Evolutionary conservation across 2,113 vertebrate genomes (phyloP), one percentile per base, ranked within the genome.

Genomic region (Pimephales promelas): DNA sequence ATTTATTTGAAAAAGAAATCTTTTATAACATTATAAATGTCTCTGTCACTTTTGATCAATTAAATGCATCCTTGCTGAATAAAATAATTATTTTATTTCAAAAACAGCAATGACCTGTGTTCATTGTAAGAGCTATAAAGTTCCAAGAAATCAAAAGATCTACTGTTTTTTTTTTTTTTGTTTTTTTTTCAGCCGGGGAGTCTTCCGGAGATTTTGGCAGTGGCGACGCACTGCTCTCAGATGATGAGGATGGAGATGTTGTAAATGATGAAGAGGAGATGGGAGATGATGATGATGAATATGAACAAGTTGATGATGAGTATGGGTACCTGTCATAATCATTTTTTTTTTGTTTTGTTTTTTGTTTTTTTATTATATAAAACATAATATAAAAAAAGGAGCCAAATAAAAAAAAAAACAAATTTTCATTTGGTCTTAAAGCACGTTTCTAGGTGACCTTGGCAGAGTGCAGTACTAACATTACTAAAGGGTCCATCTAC

Each of bases 121-220:
- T 68, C 0, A 36, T 66, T 36, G 10, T 20, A 36, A 22, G 31
- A 36, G 28, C 28, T 66, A n/a, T n/a, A 20, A 34, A 61, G 57
- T 13, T 40, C 8, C n/a, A 13, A 34, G 62, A 66, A 34, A 34
- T 66, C 0, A 66, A 43, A 56, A 52, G 24, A 74, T 57, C n/a
- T 43, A 14, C 26, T 75, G 45, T 31, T 52, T 54, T 24, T 47
- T 3, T n/a, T n/a, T n/a, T n/a, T 16, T 62, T 79, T 5, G n/a
- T 52, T 54, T 24, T 47, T 3, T 16, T 62, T 79, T 5, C 8
- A 73, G 95, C 96, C 85, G 76, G 95, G 90, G 97, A 99, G 89
- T 95, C 95, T 49, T 99, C 97, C 0, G 97, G 97, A 87, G 97
- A 99, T 92, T 95, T 96, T 82, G 96, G 96, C 72, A 99, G 97